These are phyloP conservation scores for Pocillopora damicornis DNA, from an alignment of 64 coral and sea anemone genomes.

Conservation along the genomic window DNA sequence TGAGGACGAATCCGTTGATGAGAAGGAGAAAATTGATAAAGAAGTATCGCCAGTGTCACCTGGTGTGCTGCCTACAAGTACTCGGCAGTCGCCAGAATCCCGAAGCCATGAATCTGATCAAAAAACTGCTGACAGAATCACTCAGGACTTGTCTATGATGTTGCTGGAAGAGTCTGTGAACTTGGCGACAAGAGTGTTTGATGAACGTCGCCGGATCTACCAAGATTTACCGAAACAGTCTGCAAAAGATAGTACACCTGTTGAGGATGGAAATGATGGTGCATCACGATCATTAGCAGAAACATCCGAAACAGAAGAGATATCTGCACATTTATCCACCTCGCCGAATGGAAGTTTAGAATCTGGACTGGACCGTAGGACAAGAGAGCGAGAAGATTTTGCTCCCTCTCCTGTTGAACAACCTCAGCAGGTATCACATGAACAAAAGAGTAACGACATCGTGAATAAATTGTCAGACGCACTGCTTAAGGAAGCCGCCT, in stretches of 20 bases:
- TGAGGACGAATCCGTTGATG: not conserved
- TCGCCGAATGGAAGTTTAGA: slow-evolving; percentile 39
- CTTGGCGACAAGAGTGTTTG: slow-evolving; percentile 43
- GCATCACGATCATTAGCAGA: slow-evolving; percentile 40
- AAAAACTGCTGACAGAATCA: slow-evolving; percentile 52
- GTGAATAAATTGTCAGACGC: slow-evolving; percentile 65
- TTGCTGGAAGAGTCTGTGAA: slow-evolving; percentile 62
- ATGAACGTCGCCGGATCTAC: slow-evolving; percentile 22
- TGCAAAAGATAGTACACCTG: not conserved
- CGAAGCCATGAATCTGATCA: not conserved
- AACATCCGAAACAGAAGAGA: slow-evolving; percentile 53
- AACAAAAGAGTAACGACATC: slow-evolving; percentile 28
- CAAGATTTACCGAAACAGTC: slow-evolving; percentile 3
- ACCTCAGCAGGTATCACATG: not conserved
- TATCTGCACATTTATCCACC: slow-evolving; percentile 58
- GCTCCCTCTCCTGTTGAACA: slow-evolving; percentile 27
- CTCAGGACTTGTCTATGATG: slow-evolving; percentile 42
- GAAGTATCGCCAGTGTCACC: not conserved
- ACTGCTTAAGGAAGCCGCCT: slow-evolving; percentile 67
- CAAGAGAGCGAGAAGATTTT: not conserved
- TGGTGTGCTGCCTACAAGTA: not conserved
- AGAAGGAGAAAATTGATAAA: not conserved
- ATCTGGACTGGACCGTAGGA: slow-evolving; percentile 43
- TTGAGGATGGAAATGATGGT: slow-evolving; percentile 6
- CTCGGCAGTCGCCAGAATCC: not conserved